Conservation (phyloP, 2,113 vertebrate species). For the Semicossyphus pulcher region DNA sequence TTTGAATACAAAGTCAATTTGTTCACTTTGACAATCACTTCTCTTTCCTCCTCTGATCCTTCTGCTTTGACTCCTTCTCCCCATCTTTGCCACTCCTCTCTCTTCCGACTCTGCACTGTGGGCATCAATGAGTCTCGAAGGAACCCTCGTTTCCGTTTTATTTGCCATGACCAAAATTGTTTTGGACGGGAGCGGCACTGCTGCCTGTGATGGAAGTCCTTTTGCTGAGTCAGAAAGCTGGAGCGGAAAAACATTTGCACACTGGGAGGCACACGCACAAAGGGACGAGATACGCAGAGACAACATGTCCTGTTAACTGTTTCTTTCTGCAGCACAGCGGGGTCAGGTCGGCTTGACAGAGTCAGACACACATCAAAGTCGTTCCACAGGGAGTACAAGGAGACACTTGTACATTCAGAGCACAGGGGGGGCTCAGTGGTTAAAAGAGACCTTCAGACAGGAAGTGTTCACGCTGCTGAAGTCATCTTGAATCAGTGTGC, state of each 20-base stretch:
- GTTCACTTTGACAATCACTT: conserved; percentile 6
- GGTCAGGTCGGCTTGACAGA: conserved; percentile 40
- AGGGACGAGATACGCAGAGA: conserved; percentile 45
- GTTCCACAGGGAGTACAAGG: conserved; percentile 26
- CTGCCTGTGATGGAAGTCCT: conserved; percentile 45
- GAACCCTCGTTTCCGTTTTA: conserved; percentile 32
- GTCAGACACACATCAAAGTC: conserved; percentile 53
- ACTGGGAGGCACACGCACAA: conserved; percentile 33
- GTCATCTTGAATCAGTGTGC: conserved; percentile 29
- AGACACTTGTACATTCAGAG: conserved; percentile 47
- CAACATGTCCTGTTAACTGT: conserved; percentile 50
- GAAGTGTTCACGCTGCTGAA: conserved; percentile 33
- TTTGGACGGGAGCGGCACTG: conserved; percentile 46
- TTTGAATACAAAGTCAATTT: conserved; percentile 31
- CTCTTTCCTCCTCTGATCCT: neutral
- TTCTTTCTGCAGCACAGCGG: conserved; percentile 36
- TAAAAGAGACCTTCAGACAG: conserved; percentile 32
- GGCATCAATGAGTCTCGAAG: conserved; percentile 24
- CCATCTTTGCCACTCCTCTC: neutral
- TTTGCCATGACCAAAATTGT: conserved; percentile 52
- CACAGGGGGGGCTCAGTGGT: conserved; percentile 37
- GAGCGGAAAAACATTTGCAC: conserved; percentile 45
- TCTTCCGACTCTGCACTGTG: conserved; percentile 34
- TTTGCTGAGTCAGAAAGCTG: conserved; percentile 54
- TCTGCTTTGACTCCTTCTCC: neutral